Conservation (phyloP, 2,113 vertebrate species). For the Microcebus tavaratra region DNA sequence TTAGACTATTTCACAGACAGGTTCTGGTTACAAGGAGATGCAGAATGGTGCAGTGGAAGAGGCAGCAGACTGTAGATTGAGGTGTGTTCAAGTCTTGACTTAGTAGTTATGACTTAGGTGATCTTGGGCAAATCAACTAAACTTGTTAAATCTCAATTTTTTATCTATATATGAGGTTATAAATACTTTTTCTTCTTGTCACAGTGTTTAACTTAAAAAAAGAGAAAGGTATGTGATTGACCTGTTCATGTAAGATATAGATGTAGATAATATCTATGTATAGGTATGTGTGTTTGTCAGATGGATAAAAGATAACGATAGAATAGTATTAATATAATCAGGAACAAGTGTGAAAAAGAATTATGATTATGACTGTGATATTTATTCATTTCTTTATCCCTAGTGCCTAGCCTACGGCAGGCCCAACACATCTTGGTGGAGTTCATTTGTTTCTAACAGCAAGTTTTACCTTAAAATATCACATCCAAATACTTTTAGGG, state of each 20-base stretch:
- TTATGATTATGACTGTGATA: neutral
- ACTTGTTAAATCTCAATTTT: neutral
- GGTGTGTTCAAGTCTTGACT: neutral
- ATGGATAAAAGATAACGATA: neutral
- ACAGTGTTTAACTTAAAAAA: conserved; percentile 33
- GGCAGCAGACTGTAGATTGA: neutral
- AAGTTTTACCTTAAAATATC: conserved; percentile 39
- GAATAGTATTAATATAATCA: neutral
- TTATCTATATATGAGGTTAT: neutral
- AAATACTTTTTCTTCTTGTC: neutral
- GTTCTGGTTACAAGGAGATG: neutral
- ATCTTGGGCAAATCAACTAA: neutral
- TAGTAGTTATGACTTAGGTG: neutral
- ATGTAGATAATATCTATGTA: neutral
- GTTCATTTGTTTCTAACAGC: neutral
- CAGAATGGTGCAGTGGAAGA: neutral
- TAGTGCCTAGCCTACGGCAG: neutral
- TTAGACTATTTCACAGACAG: neutral
- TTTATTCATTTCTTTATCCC: conserved; percentile 27
- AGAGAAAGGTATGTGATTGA: neutral
- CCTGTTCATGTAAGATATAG: neutral
- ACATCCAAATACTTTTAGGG: neutral
- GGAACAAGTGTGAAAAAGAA: neutral
- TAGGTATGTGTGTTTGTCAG: neutral
- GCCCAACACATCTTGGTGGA: neutral